These are phyloP conservation scores for Osmerus eperlanus DNA, from an alignment of 2,113 vertebrate species.

Conservation along the genomic window DNA sequence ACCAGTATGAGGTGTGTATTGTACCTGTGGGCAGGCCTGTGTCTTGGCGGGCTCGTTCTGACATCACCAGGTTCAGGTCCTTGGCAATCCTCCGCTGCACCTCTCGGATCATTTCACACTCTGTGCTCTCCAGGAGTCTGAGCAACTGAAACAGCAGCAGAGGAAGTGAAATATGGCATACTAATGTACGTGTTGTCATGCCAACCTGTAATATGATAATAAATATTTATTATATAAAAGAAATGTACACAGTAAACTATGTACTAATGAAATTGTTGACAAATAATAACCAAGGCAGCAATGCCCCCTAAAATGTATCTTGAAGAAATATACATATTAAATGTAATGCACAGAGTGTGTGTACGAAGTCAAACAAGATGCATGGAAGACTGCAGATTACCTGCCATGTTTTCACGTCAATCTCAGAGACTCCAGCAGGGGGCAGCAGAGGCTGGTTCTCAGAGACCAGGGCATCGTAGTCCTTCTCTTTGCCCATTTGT, in stretches of 20 bases:
- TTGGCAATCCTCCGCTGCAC: conserved; percentile 67
- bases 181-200: too few species aligned
- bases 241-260: too few species aligned
- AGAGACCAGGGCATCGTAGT: conserved; percentile 60
- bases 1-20: not conserved
- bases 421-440: conserved; percentile 69
- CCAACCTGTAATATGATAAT: too few species aligned
- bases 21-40: conserved; percentile 66
- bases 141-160: conserved; percentile 61
- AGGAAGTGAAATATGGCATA: not conserved
- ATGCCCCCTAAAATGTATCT: too few species aligned
- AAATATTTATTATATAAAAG: too few species aligned
- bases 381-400: too few species aligned
- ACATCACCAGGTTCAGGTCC: conserved; percentile 64
- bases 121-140: conserved; percentile 74
- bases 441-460: conserved; percentile 56
- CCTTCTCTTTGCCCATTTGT: conserved; percentile 57
- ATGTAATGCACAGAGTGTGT: too few species aligned
- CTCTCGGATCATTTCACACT: conserved; percentile 73
- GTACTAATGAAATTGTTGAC: too few species aligned
- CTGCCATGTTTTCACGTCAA: conserved; percentile 64
- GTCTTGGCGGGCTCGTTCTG: conserved; percentile 67
- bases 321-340: too few species aligned
- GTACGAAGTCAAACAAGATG: too few species aligned
- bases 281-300: too few species aligned